phyloP scores from a whole-genome alignment of 2,888 invertebrate species.

The Nineta flava region DNA sequence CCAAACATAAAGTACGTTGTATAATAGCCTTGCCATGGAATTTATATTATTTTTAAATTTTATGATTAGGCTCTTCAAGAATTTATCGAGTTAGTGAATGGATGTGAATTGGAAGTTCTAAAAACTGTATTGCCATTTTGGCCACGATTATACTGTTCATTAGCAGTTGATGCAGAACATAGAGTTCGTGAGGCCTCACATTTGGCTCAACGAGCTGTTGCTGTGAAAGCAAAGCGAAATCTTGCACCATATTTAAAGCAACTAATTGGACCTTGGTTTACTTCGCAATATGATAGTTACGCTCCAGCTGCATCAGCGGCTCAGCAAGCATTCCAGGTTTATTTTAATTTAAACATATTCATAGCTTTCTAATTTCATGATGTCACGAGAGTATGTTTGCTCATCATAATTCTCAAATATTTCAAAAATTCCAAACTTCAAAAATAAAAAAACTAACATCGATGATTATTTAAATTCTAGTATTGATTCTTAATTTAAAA shows the following conservation, averaged over 20 bases:
- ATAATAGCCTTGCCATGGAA: not conserved
- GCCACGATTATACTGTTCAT: slow-evolving; percentile 61
- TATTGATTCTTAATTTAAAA: too few species aligned
- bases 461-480: too few species aligned
- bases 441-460: too few species aligned
- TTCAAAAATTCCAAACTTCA: too few species aligned
- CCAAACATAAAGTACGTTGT: slow-evolving; percentile 61
- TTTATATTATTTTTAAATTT: not conserved
- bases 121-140: slow-evolving; percentile 63
- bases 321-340: slow-evolving; percentile 42
- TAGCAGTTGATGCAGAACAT: slow-evolving; percentile 67
- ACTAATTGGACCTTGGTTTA: slow-evolving; percentile 71
- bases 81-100: slow-evolving; percentile 50
- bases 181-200: slow-evolving; percentile 69
- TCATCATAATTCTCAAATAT: too few species aligned
- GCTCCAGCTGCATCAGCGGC: slow-evolving; percentile 69
- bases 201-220: slow-evolving; percentile 52
- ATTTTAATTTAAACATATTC: slow-evolving; percentile 13
- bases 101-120: slow-evolving; percentile 46
- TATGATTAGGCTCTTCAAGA: slow-evolving; percentile 59
- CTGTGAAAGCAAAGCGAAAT: slow-evolving; percentile 51
- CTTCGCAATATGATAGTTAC: slow-evolving; percentile 71
- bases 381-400: too few species aligned
- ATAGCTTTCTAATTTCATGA: too few species aligned
- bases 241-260: slow-evolving; percentile 65